Evolutionary conservation across 2,797 vertebrate species (phyloP), one percentile per base, ranked within the genome.

Genomic region (Cossypha niveicapilla): DNA sequence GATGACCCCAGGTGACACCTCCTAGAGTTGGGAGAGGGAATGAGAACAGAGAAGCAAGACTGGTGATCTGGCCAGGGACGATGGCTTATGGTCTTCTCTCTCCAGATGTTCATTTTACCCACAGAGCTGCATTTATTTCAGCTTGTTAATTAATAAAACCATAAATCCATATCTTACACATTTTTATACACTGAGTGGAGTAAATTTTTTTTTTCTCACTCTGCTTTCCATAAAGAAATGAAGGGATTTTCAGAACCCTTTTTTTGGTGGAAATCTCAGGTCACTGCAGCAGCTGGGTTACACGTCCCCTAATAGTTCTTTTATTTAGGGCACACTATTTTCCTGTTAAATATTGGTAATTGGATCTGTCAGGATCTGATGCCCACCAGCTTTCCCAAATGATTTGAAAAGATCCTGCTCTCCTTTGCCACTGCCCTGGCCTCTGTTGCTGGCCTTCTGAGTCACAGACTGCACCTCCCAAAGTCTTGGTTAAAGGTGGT

Each of bases 31-130:
- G 41, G n/a, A 30, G 21, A n/a, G 15, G 22, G 58, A 56, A 48
- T 30, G 23, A 73, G 42, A 68, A 42, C 63, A 18, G 56, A 54
- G 37, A 9, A 65, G 25, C 13, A 23, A 24, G 5, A n/a, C 24
- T 19, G 47, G 4, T 18, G 16, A 5, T 8, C 28, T 45, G 18
- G 22, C 27, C 14, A 35, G 51, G 11, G 28, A 17, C 11, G n/a
- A 8, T 32, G 23, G 27, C 44, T 62, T 1, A 0, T 3, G 0
- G 5, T 67, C 19, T 23, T 67, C 47, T 21, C 24, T 45, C 61
- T 71, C 44, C 25, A 39, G 30, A 4, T 44, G 14, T 28, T 74
- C 8, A 5, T 74, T 74, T 66, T 35, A 44, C 28, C 27, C 50
- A 53, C 34, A 61, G 57, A 91, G 23, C n/a, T 85, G 28, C 45